Base-by-base conservation (phyloP, 2,113 vertebrate species). In the Gymnocephalus cernua region DNA sequence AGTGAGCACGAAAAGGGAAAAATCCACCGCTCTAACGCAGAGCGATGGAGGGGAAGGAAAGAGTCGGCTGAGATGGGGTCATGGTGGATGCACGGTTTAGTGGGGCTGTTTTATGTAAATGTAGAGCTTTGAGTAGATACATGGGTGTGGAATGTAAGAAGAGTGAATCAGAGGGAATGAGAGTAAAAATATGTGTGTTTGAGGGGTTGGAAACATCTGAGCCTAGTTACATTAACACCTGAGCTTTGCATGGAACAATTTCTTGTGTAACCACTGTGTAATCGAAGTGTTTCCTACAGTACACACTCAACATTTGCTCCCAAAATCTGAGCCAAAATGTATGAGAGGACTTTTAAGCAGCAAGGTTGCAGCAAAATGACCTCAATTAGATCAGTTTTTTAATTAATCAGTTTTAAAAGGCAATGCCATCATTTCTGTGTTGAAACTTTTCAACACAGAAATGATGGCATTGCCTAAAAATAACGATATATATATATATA, bases 1-100 rank as follows among this genome's bases (percentile, higher is more conserved):
- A 84, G 70, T 65, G 80, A 86, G 75, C 82, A 83, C 51, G 79
- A 80, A 94, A 91, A 93, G 88, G 86, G 69, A 84, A 85, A 89
- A 93, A 86, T 29, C 50, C 57, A 54, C 18, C 9, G 69, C 74
- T 80, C 4, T 3, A 74, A 62, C 6, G 25, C 38, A 62, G 59
- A 79, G 74, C 7, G 23, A 25, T 4, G 54, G 74, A 86, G 68
- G 63, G 62, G 35, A 78, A 90, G 44, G 25, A 14, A 61, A 62
- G 77, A 69, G 53, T 15, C 16, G 41, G 44, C n/a, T 27, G 58
- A 71, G 75, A 74, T 21, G 50, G 58, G 81, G 75, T 85, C 48
- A 66, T 23, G 21, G 76, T 75, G 77, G 51, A 76, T 3, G 18
- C 0, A 0, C 2, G 4, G 67, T 51, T 65, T 38, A 38, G 13